Percentiles rank a stretch among this genome's conserved stretches.
Conservation (phyloP, 2,113 vertebrate species). For the Rhinoderma darwinii region DNA sequence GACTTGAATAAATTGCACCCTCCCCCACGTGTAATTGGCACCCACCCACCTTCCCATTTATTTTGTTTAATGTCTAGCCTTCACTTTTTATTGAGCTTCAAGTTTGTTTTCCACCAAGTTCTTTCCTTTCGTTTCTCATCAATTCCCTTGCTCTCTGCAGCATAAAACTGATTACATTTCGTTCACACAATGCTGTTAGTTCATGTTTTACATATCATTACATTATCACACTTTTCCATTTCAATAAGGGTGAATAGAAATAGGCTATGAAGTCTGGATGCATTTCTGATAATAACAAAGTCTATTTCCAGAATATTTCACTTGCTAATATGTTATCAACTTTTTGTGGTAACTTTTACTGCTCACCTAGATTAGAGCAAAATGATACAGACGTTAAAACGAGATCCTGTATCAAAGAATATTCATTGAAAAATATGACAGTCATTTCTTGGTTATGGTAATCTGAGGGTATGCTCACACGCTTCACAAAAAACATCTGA, state of each 20-base stretch:
- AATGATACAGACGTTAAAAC: neutral
- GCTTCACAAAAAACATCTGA: no score
- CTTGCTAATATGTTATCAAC: neutral
- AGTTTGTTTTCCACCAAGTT: slow-evolving; percentile 1
- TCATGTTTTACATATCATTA: slow-evolving; percentile 54
- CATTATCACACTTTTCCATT: slow-evolving; percentile 49
- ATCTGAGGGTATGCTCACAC: no score
- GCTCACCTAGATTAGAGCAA: neutral
- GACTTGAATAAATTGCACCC: neutral
- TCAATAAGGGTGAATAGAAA: slow-evolving; percentile 20
- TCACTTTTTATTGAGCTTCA: neutral
- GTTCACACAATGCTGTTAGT: slow-evolving; percentile 17
- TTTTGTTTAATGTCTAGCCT: neutral
- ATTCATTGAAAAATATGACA: neutral
- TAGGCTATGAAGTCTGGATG: slow-evolving; percentile 1
- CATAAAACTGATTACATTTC: slow-evolving; percentile 41
- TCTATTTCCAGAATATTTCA: slow-evolving; percentile 11
- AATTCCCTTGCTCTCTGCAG: neutral
- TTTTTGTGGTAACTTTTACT: slow-evolving; percentile 23
- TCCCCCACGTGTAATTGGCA: neutral
- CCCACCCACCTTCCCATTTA: neutral
- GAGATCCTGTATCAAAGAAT: neutral
- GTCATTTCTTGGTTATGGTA: neutral
- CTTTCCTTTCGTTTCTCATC: slow-evolving; percentile 10
- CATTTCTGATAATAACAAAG: neutral